Percentiles rank a stretch among this genome's conserved stretches.
phyloP scores from a whole-genome alignment of 2,797 vertebrate genomes.

The Anguilla marmorata region DNA sequence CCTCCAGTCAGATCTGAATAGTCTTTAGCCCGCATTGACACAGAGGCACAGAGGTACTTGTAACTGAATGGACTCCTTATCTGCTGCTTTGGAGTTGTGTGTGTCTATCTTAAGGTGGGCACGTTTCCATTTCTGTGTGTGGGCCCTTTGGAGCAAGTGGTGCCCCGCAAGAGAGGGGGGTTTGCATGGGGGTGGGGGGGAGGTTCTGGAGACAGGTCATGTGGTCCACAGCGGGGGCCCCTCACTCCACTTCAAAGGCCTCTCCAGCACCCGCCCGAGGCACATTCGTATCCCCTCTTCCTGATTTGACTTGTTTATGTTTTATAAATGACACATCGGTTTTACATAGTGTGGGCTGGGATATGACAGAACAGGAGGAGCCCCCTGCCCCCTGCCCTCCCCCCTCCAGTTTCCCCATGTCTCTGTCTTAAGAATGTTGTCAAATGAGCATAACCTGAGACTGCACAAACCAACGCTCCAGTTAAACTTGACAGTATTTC shows the following conservation, averaged over 20 bases:
- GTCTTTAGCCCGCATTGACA: not conserved
- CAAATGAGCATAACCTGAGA: not conserved
- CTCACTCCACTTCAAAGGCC: not conserved
- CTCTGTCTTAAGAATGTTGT: not conserved
- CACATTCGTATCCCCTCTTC: not conserved
- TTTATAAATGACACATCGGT: conserved; percentile 58
- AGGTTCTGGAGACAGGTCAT: not conserved
- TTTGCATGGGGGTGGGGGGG: not conserved
- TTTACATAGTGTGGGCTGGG: conserved; percentile 51
- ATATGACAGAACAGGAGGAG: conserved; percentile 44
- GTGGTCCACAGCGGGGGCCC: not conserved
- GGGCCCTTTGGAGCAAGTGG: not conserved
- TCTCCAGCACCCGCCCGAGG: not conserved
- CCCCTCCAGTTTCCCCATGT: too few relatives aligned
- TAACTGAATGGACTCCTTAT: not conserved
- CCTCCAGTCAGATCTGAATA: not conserved
- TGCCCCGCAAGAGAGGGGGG: not conserved
- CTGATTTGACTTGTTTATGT: conserved; percentile 43
- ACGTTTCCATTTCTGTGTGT: too few relatives aligned
- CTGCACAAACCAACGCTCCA: not conserved
- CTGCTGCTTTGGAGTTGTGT: not conserved
- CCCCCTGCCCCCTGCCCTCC: not conserved
- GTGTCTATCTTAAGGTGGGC: not conserved
- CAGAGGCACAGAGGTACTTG: not conserved
- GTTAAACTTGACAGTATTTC: not conserved